phyloP scores from a whole-genome alignment of 2,888 invertebrate genomes.

The Pollenia griseotomentosa region DNA sequence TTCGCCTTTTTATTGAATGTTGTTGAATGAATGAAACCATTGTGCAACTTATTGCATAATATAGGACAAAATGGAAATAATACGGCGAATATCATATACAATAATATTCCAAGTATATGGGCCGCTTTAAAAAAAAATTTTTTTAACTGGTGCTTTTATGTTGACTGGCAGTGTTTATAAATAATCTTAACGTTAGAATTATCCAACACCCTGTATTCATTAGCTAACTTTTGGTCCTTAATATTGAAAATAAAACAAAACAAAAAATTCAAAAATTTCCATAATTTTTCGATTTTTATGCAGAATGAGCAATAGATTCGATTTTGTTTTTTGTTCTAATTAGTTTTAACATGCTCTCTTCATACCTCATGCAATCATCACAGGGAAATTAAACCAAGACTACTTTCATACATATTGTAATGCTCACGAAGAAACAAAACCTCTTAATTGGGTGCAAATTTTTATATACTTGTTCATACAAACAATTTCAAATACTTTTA shows the following conservation, averaged over 20 bases:
- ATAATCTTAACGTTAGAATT: not conserved
- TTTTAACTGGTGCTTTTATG: too few species aligned
- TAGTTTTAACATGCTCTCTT: slow-evolving; percentile 64
- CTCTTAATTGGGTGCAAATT: slow-evolving; percentile 71
- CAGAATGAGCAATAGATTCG: slow-evolving; percentile 74
- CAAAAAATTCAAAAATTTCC: slow-evolving; percentile 80
- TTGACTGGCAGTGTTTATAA: too few species aligned
- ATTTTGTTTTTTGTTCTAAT: slow-evolving; percentile 54
- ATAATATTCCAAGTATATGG: too few species aligned
- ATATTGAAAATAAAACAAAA: slow-evolving; percentile 38
- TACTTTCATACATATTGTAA: slow-evolving; percentile 1
- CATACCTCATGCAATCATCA: slow-evolving; percentile 26
- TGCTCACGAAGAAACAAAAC: slow-evolving; percentile 19
- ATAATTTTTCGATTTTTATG: slow-evolving; percentile 84
- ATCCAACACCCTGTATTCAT: slow-evolving; percentile 26
- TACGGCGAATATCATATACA: too few species aligned
- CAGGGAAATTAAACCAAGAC: slow-evolving; percentile 35
- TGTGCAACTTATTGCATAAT: too few species aligned
- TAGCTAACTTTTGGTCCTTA: slow-evolving; percentile 12
- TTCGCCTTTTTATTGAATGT: too few species aligned
- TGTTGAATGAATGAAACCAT: too few species aligned
- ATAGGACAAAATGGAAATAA: too few species aligned
- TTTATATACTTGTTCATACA: slow-evolving; percentile 13
- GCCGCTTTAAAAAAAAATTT: too few species aligned
- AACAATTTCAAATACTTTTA: slow-evolving; percentile 34